Percentiles rank a stretch among this genome's conserved stretches.
Evolutionary conservation across 2,113 vertebrate species (phyloP).

Genomic region (Rhea pennata): DNA sequence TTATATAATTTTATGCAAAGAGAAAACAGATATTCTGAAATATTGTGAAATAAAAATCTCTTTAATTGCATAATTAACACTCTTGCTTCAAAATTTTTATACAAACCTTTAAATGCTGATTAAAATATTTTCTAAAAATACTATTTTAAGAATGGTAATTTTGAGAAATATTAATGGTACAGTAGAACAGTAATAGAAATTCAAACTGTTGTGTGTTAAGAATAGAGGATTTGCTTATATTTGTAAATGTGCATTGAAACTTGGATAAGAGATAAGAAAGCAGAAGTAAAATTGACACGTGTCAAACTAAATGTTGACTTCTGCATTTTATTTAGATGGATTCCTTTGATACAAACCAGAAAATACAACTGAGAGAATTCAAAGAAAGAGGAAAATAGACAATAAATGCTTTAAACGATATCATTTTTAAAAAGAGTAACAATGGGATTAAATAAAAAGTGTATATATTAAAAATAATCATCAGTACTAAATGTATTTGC

Average conservation of each 20-base stretch:
- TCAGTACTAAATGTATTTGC: not conserved
- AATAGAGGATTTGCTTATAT: conserved; percentile 6
- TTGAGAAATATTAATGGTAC: not conserved
- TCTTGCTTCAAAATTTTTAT: not conserved
- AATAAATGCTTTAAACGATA: not conserved
- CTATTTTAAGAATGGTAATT: not conserved
- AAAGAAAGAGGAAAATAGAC: not conserved
- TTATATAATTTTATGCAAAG: not conserved
- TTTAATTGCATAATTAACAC: not conserved
- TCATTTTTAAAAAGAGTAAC: not conserved
- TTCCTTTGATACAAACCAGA: not conserved
- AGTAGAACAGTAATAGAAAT: not conserved
- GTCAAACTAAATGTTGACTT: conserved; percentile 31
- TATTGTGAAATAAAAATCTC: not conserved
- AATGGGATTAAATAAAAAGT: not conserved
- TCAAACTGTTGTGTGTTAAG: not conserved
- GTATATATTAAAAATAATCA: not conserved
- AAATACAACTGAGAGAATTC: not conserved
- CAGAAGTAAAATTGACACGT: conserved; percentile 10
- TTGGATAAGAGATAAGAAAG: conserved; percentile 22
- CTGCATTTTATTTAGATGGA: conserved; percentile 10
- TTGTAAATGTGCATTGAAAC: not conserved
- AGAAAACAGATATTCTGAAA: not conserved
- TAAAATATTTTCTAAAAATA: not conserved
- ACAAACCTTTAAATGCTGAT: not conserved